phyloP scores from a whole-genome alignment of 1,140 invertebrate genomes.

The Dicyema japonicum region DNA sequence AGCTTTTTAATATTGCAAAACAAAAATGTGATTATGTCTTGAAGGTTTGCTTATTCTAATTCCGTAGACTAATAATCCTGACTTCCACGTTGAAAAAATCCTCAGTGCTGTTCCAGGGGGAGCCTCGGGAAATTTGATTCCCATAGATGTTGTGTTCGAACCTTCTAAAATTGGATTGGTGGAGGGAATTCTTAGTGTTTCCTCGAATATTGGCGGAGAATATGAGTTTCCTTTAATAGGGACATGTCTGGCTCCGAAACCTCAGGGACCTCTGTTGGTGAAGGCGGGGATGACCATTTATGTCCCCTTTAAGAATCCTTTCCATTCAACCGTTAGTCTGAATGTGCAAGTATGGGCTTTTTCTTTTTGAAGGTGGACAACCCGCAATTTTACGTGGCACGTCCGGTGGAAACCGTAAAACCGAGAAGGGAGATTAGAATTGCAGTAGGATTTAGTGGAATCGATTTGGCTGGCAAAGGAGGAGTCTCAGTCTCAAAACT shows the following conservation, averaged over 20 bases:
- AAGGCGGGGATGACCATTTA: constrained; percentile 12
- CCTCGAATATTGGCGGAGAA: constrained; percentile 13
- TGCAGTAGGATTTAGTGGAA: constrained; percentile 16
- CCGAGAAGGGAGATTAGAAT: constrained; percentile 15
- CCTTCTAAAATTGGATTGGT: constrained; percentile 16
- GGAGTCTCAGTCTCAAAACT: constrained; percentile 18
- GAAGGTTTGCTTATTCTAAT: constrained; percentile 9
- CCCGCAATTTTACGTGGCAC: constrained; percentile 14
- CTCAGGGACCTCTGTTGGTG: constrained; percentile 17
- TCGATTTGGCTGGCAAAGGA: constrained; percentile 10
- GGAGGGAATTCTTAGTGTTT: constrained; percentile 9
- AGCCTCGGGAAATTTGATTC: constrained; percentile 13
- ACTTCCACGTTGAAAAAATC: constrained; percentile 18
- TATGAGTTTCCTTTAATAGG: constrained; percentile 18
- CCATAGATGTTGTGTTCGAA: constrained; percentile 17
- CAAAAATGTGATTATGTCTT: constrained; percentile 18
- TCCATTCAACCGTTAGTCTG: constrained; percentile 12
- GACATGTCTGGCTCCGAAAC: constrained; percentile 14
- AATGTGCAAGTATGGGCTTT: too few species aligned
- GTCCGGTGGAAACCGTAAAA: constrained; percentile 13
- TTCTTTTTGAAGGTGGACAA: constrained; percentile 20
- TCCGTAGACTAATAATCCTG: constrained; percentile 12
- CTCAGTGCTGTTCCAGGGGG: constrained; percentile 14
- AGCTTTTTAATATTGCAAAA: constrained; percentile 18
- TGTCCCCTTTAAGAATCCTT: constrained; percentile 18